A percentile compares a stretch with the other conserved stretches of the same genome.
phyloP scores from a whole-genome alignment of 2,113 vertebrate genomes.

The Zootoca vivipara region DNA sequence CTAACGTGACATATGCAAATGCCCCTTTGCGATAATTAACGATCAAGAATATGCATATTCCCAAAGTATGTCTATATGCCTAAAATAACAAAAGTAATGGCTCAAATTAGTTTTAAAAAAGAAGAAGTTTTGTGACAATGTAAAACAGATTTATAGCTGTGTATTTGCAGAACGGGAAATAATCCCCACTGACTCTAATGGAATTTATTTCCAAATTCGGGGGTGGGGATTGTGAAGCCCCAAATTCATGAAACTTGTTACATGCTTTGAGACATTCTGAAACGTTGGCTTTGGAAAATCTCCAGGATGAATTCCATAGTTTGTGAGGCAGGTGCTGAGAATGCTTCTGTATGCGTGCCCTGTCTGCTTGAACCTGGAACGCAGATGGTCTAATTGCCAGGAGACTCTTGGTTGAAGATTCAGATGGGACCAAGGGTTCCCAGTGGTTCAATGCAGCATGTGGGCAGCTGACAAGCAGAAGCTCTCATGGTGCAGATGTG shows the following conservation, averaged over 20 bases:
- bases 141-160: background rate
- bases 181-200: background rate
- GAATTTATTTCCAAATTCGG: background rate
- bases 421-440: background rate
- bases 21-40: conserved; percentile 22
- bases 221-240: background rate
- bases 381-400: background rate
- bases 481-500: background rate
- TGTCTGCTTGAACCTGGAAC: background rate
- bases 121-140: background rate
- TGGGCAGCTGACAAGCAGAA: background rate
- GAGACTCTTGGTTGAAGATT: background rate
- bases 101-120: background rate
- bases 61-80: background rate
- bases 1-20: conserved; percentile 24
- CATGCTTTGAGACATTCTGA: background rate
- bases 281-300: background rate
- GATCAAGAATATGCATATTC: conserved; percentile 12
- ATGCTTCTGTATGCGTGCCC: background rate
- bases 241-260: background rate
- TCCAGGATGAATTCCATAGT: background rate
- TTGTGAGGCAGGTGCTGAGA: background rate
- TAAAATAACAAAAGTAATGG: background rate
- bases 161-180: background rate
- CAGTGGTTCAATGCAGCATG: background rate